Evolutionary conservation across 2,888 invertebrate genomes (phyloP).

Genomic region (Protophormia terraenovae): DNA sequence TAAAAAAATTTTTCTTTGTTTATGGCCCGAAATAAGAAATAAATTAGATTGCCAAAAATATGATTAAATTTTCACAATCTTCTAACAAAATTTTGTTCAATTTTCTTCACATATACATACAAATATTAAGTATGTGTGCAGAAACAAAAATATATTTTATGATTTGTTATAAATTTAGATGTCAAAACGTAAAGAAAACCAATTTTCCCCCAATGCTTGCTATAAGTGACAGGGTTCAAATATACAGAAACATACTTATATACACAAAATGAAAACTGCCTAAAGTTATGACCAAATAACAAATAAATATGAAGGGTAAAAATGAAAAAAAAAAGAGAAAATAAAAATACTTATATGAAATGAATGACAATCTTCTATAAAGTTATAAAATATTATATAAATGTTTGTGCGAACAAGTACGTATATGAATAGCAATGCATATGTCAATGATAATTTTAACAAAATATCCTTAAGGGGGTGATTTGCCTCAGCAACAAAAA

Average conservation of each 20-base stretch:
- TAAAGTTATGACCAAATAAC: conserved; percentile 37
- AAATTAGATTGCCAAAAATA: not conserved
- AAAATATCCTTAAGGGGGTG: conserved; percentile 26
- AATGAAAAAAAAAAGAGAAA: not conserved
- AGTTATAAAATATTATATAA: conserved; percentile 27
- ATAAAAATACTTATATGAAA: not conserved
- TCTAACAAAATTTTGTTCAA: not conserved
- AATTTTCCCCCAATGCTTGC: conserved; percentile 4
- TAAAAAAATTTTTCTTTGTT: no score
- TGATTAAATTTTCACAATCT: conserved; percentile 2
- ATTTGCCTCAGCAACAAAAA: conserved; percentile 5
- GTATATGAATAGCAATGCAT: conserved; percentile 24
- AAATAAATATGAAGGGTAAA: conserved; percentile 7
- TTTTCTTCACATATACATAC: not conserved
- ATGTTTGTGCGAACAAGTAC: not conserved
- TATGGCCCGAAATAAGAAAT: not conserved
- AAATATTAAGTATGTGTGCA: not conserved
- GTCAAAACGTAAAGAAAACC: conserved; percentile 23
- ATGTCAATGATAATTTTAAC: conserved; percentile 52
- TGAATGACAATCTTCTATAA: conserved; percentile 22
- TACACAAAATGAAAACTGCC: not conserved
- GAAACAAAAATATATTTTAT: not conserved
- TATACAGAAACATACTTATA: not conserved
- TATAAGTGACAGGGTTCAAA: not conserved
- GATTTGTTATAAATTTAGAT: conserved; percentile 20